phyloP scores from a whole-genome alignment of 2,797 vertebrate species.

The Lagocephalus sceleratus region DNA sequence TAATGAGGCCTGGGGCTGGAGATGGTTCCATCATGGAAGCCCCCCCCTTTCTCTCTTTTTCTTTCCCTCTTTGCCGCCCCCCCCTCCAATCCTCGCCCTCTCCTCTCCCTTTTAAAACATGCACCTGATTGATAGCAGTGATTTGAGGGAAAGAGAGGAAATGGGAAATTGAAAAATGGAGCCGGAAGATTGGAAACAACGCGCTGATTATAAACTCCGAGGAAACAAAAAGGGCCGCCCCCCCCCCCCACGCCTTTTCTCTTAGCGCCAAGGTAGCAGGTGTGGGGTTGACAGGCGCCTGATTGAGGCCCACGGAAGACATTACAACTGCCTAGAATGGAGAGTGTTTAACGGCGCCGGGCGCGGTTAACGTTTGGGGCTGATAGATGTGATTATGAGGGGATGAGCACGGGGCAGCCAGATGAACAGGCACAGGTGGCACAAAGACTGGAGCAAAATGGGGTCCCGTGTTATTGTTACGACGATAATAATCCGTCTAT shows the following conservation, averaged over 20 bases:
- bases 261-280: slow-evolving; percentile 73
- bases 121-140: slow-evolving; percentile 78
- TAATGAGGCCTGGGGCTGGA: slow-evolving; percentile 74
- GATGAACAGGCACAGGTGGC: slow-evolving; percentile 72
- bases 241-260: slow-evolving; percentile 64
- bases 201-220: slow-evolving; percentile 78
- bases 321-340: slow-evolving; percentile 82
- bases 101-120: slow-evolving; percentile 55
- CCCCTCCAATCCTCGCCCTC: slow-evolving; percentile 13
- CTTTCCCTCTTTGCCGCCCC: slow-evolving; percentile 22
- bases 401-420: slow-evolving; percentile 56
- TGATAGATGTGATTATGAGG: slow-evolving; percentile 80
- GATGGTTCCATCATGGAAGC: slow-evolving; percentile 75
- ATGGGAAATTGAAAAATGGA: slow-evolving; percentile 83
- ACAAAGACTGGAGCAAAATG: slow-evolving; percentile 35
- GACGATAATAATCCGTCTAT: slow-evolving; percentile 64
- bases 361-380: slow-evolving; percentile 68
- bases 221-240: slow-evolving; percentile 66
- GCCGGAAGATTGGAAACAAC: slow-evolving; percentile 77
- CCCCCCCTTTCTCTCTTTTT: slow-evolving; percentile 35
- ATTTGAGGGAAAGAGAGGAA: slow-evolving; percentile 81
- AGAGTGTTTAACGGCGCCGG: slow-evolving; percentile 71
- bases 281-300: slow-evolving; percentile 80
- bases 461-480: slow-evolving; percentile 56
- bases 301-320: slow-evolving; percentile 78